A percentile compares a stretch with the other conserved stretches of the same genome.
Evolutionary conservation across 2,113 vertebrate genomes (phyloP).

Genomic region (Limnothrissa miodon): DNA sequence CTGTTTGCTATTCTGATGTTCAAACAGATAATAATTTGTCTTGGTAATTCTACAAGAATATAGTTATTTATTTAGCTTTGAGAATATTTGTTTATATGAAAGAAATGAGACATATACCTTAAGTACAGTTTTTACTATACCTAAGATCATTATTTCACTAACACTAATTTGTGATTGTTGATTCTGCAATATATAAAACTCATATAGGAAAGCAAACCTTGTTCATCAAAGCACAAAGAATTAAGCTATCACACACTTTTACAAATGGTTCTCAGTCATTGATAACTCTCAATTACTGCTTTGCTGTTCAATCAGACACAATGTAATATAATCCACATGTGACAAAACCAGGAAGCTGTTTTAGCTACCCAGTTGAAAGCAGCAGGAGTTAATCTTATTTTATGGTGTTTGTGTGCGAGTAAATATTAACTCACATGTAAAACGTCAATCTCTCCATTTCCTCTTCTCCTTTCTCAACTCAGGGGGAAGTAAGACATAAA

Average conservation of each 20-base stretch:
- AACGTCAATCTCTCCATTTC: constrained; percentile 17
- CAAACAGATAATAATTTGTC: too few species aligned
- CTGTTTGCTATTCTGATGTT: too few species aligned
- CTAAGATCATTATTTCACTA: not conserved
- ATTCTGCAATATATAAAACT: not conserved
- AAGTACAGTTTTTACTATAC: not conserved
- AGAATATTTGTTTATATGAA: not conserved
- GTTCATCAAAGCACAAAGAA: not conserved
- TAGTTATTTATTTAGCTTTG: not conserved
- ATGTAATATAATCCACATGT: not conserved
- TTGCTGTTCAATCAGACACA: not conserved
- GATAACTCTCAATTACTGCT: not conserved
- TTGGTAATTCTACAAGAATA: not conserved
- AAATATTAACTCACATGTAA: constrained; percentile 37
- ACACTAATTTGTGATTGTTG: not conserved
- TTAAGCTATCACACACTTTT: not conserved
- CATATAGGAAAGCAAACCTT: not conserved
- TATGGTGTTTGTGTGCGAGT: constrained; percentile 23
- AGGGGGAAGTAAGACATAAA: constrained; percentile 15
- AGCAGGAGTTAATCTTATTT: not conserved
- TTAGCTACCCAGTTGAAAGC: not conserved
- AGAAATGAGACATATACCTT: not conserved
- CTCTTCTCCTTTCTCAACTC: constrained; percentile 2
- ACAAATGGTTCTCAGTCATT: not conserved
- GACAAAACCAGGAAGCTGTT: not conserved